Percentiles rank a stretch among this genome's conserved stretches.
Evolutionary conservation across 1,140 invertebrate species (phyloP).

Genomic region (Spodoptera litura): DNA sequence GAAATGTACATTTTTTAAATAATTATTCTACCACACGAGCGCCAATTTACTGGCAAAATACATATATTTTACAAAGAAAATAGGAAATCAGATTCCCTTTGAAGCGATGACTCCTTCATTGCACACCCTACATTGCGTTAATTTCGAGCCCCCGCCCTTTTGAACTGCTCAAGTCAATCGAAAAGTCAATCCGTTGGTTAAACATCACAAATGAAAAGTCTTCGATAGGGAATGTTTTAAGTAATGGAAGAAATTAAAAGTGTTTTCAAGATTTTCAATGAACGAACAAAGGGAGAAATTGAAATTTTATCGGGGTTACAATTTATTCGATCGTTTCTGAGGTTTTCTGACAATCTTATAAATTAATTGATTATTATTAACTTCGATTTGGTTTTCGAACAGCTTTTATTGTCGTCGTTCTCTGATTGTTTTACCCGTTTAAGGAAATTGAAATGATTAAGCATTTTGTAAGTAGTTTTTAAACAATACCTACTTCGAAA

Average conservation of each 20-base stretch:
- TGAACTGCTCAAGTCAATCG: slow-evolving; percentile 83
- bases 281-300: slow-evolving; percentile 66
- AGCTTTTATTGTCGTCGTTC: slow-evolving; percentile 28
- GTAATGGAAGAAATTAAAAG: slow-evolving; percentile 81
- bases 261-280: slow-evolving; percentile 71
- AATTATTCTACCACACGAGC: slow-evolving; percentile 20
- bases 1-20: background rate
- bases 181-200: slow-evolving; percentile 83
- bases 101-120: slow-evolving; percentile 72
- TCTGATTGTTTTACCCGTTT: slow-evolving; percentile 20
- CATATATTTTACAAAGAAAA: slow-evolving; percentile 70
- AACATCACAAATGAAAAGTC: slow-evolving; percentile 84
- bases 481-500: too few relatives aligned
- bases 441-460: too few relatives aligned
- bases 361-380: slow-evolving; percentile 60
- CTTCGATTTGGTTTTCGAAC: slow-evolving; percentile 39
- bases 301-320: slow-evolving; percentile 58
- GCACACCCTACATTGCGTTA: slow-evolving; percentile 78
- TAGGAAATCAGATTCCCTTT: slow-evolving; percentile 76
- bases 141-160: slow-evolving; percentile 78
- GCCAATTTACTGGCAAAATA: slow-evolving; percentile 36
- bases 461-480: too few relatives aligned
- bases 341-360: slow-evolving; percentile 48
- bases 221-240: slow-evolving; percentile 79
- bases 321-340: slow-evolving; percentile 45